Conservation (phyloP, 35 echinoderm and acorn worm genomes). For the Ophioderma brevispina region DNA sequence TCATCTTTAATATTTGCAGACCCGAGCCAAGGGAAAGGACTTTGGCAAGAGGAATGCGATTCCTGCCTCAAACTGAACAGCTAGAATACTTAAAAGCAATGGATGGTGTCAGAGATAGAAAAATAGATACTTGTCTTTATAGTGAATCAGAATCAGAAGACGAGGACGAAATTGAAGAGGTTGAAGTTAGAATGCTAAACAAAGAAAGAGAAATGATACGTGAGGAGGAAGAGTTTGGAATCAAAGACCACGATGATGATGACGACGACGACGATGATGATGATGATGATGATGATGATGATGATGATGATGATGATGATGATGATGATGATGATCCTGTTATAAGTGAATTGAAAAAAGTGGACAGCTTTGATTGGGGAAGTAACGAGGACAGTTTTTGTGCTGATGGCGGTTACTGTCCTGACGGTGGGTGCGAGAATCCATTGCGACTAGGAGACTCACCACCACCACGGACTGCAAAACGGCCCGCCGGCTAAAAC, state of each 20-base stretch:
- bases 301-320: not conserved
- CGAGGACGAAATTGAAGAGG: not conserved
- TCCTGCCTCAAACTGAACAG: constrained; percentile 15
- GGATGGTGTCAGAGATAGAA: constrained; percentile 12
- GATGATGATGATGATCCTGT: not conserved
- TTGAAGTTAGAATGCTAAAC: not conserved
- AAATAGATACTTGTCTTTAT: not conserved
- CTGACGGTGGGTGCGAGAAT: not conserved
- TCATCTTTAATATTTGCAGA: not conserved
- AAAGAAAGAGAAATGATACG: not conserved
- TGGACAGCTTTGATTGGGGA: not conserved
- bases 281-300: not conserved
- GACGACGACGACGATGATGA: not conserved
- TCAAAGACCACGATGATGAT: too few relatives aligned
- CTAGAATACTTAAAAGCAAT: constrained; percentile 29
- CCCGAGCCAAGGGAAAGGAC: not conserved
- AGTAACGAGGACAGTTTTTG: not conserved
- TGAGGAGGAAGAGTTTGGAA: not conserved
- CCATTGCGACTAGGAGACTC: not conserved
- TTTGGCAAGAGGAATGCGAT: constrained; percentile 4
- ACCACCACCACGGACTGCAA: not conserved
- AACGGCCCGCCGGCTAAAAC: not conserved
- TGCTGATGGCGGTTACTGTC: not conserved
- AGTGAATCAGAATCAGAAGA: not conserved
- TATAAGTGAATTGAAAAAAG: not conserved